phyloP scores from a whole-genome alignment of 1,140 invertebrate genomes.

The Tigriopus japonicus region DNA sequence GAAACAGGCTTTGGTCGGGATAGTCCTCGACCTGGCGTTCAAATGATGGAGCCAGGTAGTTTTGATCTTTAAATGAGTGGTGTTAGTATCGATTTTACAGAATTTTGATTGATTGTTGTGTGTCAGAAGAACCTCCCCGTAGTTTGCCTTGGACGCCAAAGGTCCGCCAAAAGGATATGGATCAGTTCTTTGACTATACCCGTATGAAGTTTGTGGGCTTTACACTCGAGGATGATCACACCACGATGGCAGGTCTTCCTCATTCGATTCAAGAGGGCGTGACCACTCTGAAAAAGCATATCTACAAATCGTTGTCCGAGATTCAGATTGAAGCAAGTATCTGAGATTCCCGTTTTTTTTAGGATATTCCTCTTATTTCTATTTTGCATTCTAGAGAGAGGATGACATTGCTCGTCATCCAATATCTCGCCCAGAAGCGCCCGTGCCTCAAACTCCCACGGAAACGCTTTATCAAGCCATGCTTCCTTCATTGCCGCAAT shows the following conservation, averaged over 20 bases:
- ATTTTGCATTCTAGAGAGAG: slow-evolving; percentile 42
- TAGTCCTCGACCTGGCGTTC: not conserved
- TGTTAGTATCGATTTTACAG: not conserved
- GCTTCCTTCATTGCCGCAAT: slow-evolving; percentile 48
- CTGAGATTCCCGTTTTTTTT: not conserved
- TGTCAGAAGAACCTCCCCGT: not conserved
- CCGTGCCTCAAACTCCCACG: slow-evolving; percentile 51
- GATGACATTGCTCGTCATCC: slow-evolving; percentile 39
- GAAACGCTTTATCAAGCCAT: slow-evolving; percentile 51
- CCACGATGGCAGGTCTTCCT: slow-evolving; percentile 74
- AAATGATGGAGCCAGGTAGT: not conserved
- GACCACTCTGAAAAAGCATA: slow-evolving; percentile 52
- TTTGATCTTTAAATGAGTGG: not conserved
- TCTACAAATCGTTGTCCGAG: slow-evolving; percentile 33
- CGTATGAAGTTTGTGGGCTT: slow-evolving; percentile 89
- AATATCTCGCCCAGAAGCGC: slow-evolving; percentile 38
- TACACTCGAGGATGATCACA: slow-evolving; percentile 52
- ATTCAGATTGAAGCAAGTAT: slow-evolving; percentile 27
- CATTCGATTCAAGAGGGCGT: slow-evolving; percentile 88
- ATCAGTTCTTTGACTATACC: slow-evolving; percentile 72
- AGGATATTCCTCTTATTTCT: not conserved
- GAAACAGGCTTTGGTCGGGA: not conserved
- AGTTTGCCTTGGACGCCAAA: slow-evolving; percentile 24
- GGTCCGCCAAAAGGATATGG: slow-evolving; percentile 81
- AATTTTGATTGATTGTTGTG: not conserved